These are phyloP conservation scores for Remorina albescens DNA, from an alignment of 2,797 vertebrate genomes.

Conservation along the genomic window DNA sequence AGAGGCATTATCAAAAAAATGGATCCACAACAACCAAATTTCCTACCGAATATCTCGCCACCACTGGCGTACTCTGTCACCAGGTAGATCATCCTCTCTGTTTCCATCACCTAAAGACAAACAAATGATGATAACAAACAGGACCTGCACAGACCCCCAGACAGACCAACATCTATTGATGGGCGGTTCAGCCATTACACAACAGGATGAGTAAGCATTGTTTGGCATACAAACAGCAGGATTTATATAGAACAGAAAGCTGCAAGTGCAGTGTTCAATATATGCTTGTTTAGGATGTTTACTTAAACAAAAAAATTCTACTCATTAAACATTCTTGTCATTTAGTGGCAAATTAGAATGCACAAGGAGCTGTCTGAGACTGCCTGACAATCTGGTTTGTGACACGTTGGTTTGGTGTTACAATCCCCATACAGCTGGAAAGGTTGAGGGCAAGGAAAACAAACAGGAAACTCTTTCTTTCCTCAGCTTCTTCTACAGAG, in stretches of 20 bases:
- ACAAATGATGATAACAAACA: conserved; percentile 28
- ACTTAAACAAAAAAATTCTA: neutral
- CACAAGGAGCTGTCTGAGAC: neutral
- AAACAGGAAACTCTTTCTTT: conserved; percentile 7
- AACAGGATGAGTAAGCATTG: conserved; percentile 60
- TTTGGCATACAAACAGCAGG: conserved; percentile 37
- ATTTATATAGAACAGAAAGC: conserved; percentile 46
- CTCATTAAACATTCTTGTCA: neutral
- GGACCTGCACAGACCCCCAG: conserved; percentile 16
- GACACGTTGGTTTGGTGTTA: neutral
- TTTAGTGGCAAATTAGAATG: neutral
- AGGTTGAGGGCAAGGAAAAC: conserved; percentile 6
- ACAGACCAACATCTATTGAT: conserved; percentile 38
- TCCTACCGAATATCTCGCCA: conserved; percentile 98
- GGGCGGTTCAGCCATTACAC: conserved; percentile 47
- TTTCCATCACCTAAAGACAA: conserved; percentile 96
- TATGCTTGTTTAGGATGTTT: neutral
- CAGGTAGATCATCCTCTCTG: conserved; percentile 97
- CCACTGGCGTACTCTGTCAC: conserved; percentile 98
- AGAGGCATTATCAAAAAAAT: neutral
- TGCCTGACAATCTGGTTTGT: neutral
- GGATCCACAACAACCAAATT: conserved; percentile 6
- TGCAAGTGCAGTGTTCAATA: conserved; percentile 1
- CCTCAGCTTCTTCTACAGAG: neutral
- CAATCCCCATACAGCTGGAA: conserved; percentile 11